Evolutionary conservation across 2,888 invertebrate genomes (phyloP), one percentile per base, ranked within the genome.

Genomic region (Dynastes hyllus): DNA sequence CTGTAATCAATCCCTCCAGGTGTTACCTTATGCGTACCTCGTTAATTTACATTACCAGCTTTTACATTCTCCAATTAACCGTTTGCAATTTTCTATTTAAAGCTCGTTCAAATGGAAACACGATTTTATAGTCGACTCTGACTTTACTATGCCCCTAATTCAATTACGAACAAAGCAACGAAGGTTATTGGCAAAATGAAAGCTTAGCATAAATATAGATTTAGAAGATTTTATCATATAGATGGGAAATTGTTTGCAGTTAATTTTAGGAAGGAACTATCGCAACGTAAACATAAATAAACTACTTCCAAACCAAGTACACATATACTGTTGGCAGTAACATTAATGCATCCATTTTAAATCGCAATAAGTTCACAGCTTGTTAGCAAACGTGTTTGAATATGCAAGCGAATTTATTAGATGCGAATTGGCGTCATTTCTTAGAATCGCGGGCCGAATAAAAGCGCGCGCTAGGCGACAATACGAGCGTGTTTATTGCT

Each of bases 361-460:
- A 63, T 29, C 63, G 27, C 63, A 63, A 63, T 63, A 63, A 63
- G 63, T 63, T 63, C 63, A 29, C 63, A 63, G 29, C 11, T 50
- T 51, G 51, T 69, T 69, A 69, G 40, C 45, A 22, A 61, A 61
- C 50, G 27, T 37, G 45, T 45, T 58, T 32, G 58, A 27, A 37
- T 50, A 45, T 61, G 73, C 63, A 61, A 61, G 61, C 37, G 16
- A 75, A 75, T 75, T 45, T 75, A 45, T 75, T 61, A 29, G 45
- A 61, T 61, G 11, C 29, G 61, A 63, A 75, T 45, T 75, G 73
- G 73, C 73, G 63, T 75, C 73, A 75, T 61, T 75, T 75, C 73
- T 75, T 45, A 45, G 73, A 75, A 75, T 11, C 69, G 55, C 27
- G 16, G 69, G 22, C 29, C 13, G 29, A 69, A 50, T n/a, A 69